A percentile compares a stretch with the other conserved stretches of the same genome.
These are phyloP conservation scores for Gymnoscopelus microlampas DNA, from an alignment of 2,797 vertebrate genomes.

Conservation along the genomic window DNA sequence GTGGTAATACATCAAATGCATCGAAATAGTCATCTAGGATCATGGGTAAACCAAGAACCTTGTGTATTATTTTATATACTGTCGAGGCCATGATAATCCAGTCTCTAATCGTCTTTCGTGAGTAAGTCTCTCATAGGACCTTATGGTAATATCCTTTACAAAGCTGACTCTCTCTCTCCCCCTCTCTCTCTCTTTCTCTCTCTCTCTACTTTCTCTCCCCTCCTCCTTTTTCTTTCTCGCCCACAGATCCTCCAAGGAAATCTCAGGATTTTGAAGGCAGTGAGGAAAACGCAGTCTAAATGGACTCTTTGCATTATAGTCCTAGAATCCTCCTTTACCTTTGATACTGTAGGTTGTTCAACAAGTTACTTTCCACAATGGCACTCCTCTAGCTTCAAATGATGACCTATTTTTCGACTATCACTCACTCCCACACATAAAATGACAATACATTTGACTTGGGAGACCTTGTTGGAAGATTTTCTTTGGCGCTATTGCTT, in stretches of 20 bases:
- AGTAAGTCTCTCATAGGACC: too few relatives aligned
- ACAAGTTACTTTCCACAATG: constrained; percentile 22
- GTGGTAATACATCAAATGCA: too few relatives aligned
- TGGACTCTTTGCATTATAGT: constrained; percentile 4
- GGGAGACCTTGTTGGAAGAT: constrained; percentile 47
- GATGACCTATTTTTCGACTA: constrained; percentile 59
- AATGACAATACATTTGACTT: constrained; percentile 52
- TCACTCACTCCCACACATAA: constrained; percentile 49
- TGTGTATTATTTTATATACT: too few relatives aligned
- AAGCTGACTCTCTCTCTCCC: not conserved
- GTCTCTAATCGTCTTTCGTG: too few relatives aligned
- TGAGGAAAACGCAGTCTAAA: constrained; percentile 83
- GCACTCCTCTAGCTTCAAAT: constrained; percentile 51
- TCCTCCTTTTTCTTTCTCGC: constrained; percentile 26
- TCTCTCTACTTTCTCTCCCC: not conserved
- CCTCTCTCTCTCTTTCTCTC: not conserved
- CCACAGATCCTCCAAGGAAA: constrained; percentile 70
- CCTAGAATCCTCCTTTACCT: constrained; percentile 6
- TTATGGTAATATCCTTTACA: too few relatives aligned
- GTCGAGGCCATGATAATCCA: too few relatives aligned
- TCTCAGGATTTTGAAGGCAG: constrained; percentile 67
- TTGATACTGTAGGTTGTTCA: constrained; percentile 10
- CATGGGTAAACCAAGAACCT: too few relatives aligned
- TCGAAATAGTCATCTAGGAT: too few relatives aligned
- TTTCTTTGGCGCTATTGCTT: constrained; percentile 16